Evolutionary conservation across 2,113 vertebrate species (phyloP).

Genomic region (Chionis minor): DNA sequence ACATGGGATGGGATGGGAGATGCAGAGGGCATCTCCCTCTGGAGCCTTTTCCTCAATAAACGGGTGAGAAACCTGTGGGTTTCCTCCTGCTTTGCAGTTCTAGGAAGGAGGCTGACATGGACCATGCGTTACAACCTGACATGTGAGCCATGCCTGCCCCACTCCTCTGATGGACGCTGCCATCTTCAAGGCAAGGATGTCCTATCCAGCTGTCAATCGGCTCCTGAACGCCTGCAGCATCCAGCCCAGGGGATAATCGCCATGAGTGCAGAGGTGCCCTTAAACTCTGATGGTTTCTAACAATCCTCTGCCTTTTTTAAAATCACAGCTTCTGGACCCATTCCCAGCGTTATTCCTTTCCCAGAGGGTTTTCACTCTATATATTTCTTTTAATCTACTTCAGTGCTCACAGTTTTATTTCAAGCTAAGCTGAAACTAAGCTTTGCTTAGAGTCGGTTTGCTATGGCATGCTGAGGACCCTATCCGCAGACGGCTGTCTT

Average conservation of each 20-base stretch:
- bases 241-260: neutral
- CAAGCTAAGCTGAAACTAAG: neutral
- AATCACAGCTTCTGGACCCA: neutral
- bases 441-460: neutral
- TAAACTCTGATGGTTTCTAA: neutral
- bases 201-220: neutral
- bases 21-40: neutral
- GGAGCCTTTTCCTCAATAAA: neutral
- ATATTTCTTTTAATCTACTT: neutral
- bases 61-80: neutral
- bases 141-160: neutral
- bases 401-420: neutral
- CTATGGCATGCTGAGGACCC: neutral
- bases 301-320: neutral
- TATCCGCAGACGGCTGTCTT: neutral
- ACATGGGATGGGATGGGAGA: neutral
- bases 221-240: neutral
- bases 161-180: accelerated
- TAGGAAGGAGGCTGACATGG: neutral
- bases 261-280: neutral
- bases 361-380: neutral
- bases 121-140: neutral
- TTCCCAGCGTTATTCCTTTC: neutral
- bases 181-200: neutral
- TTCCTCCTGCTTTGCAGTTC: neutral